Conservation (phyloP, 2,113 vertebrate genomes). For the Tricholaema leucomelas region DNA sequence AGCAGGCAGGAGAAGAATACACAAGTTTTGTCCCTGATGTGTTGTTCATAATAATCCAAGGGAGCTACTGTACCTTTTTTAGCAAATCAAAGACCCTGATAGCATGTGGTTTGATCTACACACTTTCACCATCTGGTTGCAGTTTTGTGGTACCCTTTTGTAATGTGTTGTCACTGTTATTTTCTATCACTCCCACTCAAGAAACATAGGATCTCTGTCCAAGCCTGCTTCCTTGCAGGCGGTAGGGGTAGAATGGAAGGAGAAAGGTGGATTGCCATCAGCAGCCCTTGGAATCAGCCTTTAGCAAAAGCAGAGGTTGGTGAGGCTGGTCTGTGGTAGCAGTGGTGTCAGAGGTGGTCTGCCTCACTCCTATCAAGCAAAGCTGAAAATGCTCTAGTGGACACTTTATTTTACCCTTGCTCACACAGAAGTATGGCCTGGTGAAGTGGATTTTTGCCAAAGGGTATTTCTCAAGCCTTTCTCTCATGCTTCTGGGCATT, state of each 20-base stretch:
- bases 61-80: neutral
- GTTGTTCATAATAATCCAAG: neutral
- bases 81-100: neutral
- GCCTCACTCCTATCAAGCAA: neutral
- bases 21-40: neutral
- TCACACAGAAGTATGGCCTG: neutral
- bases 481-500: neutral
- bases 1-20: neutral
- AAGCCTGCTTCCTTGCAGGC: neutral
- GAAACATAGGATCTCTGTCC: neutral
- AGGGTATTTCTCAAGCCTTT: neutral
- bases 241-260: neutral
- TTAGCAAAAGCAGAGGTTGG: neutral
- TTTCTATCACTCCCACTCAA: neutral
- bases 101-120: neutral
- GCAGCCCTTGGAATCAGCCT: neutral
- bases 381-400: neutral
- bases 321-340: neutral
- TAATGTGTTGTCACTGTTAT: neutral
- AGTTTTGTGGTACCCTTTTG: neutral
- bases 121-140: neutral
- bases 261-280: neutral
- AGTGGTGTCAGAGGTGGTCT: neutral
- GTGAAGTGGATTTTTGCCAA: neutral
- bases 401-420: accelerated